These are phyloP conservation scores for Calameuta idolon DNA, from an alignment of 2,888 invertebrate species.

Conservation along the genomic window DNA sequence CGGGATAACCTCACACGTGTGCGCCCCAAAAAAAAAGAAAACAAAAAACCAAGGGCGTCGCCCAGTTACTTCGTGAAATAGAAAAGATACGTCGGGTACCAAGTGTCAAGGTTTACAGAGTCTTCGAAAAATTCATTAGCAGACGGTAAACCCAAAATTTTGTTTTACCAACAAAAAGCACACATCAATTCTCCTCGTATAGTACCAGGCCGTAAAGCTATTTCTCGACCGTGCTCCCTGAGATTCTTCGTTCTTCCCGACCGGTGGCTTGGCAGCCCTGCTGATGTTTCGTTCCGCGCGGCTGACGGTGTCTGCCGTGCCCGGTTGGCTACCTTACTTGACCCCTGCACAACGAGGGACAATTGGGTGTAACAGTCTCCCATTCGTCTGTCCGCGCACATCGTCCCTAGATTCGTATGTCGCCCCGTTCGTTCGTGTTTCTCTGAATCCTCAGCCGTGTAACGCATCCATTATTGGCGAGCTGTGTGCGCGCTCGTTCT, in stretches of 20 bases:
- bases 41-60: constrained; percentile 28
- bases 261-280: background rate
- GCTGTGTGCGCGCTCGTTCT: constrained; percentile 19
- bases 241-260: background rate
- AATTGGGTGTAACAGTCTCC: constrained; percentile 67
- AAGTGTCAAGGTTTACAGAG: background rate
- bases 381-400: constrained; percentile 58
- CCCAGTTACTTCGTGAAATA: constrained; percentile 20
- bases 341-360: constrained; percentile 67
- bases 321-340: constrained; percentile 64
- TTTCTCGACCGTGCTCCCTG: background rate
- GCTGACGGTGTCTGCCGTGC: constrained; percentile 57
- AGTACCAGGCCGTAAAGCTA: background rate
- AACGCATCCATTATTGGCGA: constrained; percentile 51
- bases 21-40: constrained; percentile 46
- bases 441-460: constrained; percentile 49
- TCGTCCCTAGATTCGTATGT: constrained; percentile 20
- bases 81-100: background rate
- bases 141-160: constrained; percentile 27
- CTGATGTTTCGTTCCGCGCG: constrained; percentile 10
- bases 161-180: constrained; percentile 24
- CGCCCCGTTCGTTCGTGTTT: constrained; percentile 38
- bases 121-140: constrained; percentile 13
- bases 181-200: constrained; percentile 17
- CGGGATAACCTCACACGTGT: constrained; percentile 60